Evolutionary conservation across 1,140 invertebrate species (phyloP).

Genomic region (Pissodes strobi): DNA sequence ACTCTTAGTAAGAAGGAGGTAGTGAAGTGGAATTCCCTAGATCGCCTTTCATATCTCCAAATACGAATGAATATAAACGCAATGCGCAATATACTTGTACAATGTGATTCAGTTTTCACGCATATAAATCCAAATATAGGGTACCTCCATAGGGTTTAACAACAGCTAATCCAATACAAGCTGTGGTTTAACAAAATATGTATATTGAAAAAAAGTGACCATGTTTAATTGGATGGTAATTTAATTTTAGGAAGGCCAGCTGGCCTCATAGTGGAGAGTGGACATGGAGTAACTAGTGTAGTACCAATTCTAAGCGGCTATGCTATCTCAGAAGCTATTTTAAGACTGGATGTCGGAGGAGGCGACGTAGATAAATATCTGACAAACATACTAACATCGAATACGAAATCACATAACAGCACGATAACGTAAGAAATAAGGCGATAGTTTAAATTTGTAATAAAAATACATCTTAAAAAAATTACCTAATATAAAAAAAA

Average conservation of each 20-base stretch:
- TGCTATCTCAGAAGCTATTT: conserved; percentile 29
- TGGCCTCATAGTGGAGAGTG: conserved; percentile 31
- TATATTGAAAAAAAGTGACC: too few relatives aligned
- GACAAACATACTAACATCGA: conserved; percentile 9
- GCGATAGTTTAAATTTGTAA: not conserved
- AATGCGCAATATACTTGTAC: too few relatives aligned
- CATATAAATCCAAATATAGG: too few relatives aligned
- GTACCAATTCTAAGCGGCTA: conserved; percentile 33
- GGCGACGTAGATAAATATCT: conserved; percentile 26
- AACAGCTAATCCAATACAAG: too few relatives aligned
- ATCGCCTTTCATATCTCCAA: too few relatives aligned
- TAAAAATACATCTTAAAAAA: not conserved
- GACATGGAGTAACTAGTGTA: conserved; percentile 29
- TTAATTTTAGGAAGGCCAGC: conserved; percentile 17
- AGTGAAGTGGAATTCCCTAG: too few relatives aligned
- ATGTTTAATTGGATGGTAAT: too few relatives aligned
- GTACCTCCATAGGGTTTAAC: too few relatives aligned
- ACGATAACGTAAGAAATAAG: not conserved
- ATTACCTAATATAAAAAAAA: not conserved
- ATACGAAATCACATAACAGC: not conserved
- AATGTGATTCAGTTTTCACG: too few relatives aligned
- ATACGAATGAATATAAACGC: too few relatives aligned
- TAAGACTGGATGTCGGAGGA: conserved; percentile 30
- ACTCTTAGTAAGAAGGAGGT: too few relatives aligned
- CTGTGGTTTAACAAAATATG: too few relatives aligned